Percentiles rank a stretch among this genome's conserved stretches.
Conservation (phyloP, 2,888 invertebrate genomes). For the Drosophila sordidapex region DNA sequence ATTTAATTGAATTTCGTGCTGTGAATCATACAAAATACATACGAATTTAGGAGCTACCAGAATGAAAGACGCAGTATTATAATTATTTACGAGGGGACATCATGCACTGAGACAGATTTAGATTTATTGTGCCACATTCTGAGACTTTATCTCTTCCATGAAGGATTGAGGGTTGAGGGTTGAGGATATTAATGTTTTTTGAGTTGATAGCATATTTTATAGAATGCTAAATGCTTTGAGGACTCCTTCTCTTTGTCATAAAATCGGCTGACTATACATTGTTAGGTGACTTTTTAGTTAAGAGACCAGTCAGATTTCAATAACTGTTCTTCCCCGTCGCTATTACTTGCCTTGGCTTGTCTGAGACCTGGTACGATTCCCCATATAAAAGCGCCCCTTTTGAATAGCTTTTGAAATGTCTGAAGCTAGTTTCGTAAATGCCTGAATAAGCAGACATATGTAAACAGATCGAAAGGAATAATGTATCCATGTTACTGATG, state of each 20-base stretch:
- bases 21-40: neutral
- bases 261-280: neutral
- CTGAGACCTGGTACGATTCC: neutral
- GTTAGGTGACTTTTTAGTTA: neutral
- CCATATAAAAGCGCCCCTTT: constrained; percentile 1
- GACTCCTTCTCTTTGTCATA: neutral
- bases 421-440: constrained; percentile 18
- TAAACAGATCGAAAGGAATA: constrained; percentile 31
- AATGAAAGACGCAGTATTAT: neutral
- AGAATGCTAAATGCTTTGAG: no score
- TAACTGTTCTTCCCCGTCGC: neutral
- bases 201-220: neutral
- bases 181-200: neutral
- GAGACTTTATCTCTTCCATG: neutral
- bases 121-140: neutral
- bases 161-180: neutral
- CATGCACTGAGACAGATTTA: neutral
- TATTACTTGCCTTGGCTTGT: neutral
- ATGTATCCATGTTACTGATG: constrained; percentile 10
- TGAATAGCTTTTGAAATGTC: constrained; percentile 10
- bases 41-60: neutral
- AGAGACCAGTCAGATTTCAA: neutral
- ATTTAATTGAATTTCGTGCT: neutral
- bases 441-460: constrained; percentile 8
- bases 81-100: neutral